Conservation (phyloP, 2,797 vertebrate species). For the Chrosomus eos region DNA sequence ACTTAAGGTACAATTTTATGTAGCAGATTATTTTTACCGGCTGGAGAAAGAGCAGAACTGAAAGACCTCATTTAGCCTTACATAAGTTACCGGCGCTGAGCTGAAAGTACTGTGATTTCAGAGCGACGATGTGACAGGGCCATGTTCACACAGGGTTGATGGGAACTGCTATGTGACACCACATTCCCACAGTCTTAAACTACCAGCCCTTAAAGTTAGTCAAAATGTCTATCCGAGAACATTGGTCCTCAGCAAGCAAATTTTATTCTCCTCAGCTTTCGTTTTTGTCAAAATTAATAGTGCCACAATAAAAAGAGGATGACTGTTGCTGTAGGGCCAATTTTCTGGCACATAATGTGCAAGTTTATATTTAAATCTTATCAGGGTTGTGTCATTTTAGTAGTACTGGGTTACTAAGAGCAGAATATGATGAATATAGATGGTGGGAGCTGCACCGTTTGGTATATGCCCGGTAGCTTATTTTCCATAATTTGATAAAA, state of each 20-base stretch:
- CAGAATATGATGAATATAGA: not conserved
- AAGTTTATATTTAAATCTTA: not conserved
- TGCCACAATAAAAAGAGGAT: not conserved
- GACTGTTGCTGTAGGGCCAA: not conserved
- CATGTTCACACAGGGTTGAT: constrained; percentile 10
- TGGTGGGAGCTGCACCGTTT: not conserved
- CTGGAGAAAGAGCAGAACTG: not conserved
- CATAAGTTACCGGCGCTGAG: constrained; percentile 10
- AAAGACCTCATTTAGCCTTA: constrained; percentile 36
- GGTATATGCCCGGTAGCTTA: not conserved
- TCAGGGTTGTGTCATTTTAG: not conserved
- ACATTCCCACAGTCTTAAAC: constrained; percentile 18
- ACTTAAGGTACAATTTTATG: constrained; percentile 23
- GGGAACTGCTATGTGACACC: not conserved
- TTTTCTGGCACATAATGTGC: not conserved
- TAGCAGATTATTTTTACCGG: constrained; percentile 12
- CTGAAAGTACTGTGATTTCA: constrained; percentile 21
- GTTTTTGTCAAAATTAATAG: not conserved
- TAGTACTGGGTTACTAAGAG: not conserved
- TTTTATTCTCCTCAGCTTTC: not conserved
- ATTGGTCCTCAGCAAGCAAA: not conserved
- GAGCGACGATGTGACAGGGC: constrained; percentile 7
- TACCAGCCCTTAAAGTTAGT: constrained; percentile 16
- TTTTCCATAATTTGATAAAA: not conserved
- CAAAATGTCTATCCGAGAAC: constrained; percentile 1